phyloP scores from a whole-genome alignment of 2,797 vertebrate genomes.

The Salmo trutta region DNA sequence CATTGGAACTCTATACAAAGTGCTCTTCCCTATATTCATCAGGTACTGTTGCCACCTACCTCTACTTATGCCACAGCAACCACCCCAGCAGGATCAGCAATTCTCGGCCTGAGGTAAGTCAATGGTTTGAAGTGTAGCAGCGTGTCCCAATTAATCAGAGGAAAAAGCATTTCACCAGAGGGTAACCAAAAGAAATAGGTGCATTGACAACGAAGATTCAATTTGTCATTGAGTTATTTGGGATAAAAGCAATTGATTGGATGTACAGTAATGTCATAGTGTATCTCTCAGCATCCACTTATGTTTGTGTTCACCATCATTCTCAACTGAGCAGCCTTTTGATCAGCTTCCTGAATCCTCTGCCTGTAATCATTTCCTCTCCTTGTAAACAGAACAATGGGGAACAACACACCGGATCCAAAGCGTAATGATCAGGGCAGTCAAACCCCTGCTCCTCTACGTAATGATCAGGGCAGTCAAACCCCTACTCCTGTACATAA shows the following conservation, averaged over 20 bases:
- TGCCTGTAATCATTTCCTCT: not conserved
- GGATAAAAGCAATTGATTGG: not conserved
- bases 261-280: not conserved
- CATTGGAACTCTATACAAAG: not conserved
- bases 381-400: not conserved
- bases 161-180: not conserved
- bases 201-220: not conserved
- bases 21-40: not conserved
- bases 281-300: not conserved
- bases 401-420: not conserved
- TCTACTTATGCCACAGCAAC: slow-evolving; percentile 6
- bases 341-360: not conserved
- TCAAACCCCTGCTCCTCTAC: not conserved
- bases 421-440: not conserved
- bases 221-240: not conserved
- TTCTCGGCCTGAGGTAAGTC: not conserved
- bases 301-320: not conserved
- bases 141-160: not conserved
- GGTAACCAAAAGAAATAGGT: not conserved
- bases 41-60: not conserved
- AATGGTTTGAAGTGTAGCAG: not conserved
- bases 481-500: not conserved
- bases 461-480: no score
- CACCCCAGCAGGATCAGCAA: not conserved
- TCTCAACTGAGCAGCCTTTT: not conserved